Evolutionary conservation across 2,888 invertebrate genomes (phyloP), one percentile per base, ranked within the genome.

Genomic region (Drosophila gaucha): DNA sequence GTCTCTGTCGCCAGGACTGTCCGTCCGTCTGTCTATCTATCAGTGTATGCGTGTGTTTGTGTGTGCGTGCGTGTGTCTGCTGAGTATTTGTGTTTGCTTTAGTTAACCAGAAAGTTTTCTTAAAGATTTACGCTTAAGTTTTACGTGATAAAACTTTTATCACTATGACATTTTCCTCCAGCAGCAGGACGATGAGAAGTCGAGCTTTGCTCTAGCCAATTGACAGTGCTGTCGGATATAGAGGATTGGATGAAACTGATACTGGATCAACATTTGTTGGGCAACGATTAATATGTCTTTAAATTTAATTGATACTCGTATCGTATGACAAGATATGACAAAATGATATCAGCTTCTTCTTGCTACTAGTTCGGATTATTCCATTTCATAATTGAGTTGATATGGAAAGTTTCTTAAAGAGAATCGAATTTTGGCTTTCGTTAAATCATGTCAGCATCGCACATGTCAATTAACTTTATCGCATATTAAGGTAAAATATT

Each of bases 41-140:
- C 57, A 64, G 44, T 65, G 41, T 49, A 63, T 49, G 28, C 30
- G 22, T 35, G 33, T 35, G 30, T n/a, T n/a, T n/a, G n/a, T n/a
- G n/a, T n/a, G 88, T 86, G 78, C 73, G 39, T 39, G 39, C 24
- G 26, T 31, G 59, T 56, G 57, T 26, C 24, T 46, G 35, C 10
- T 38, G 55, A 14, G 66, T 74, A 51, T 74, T 67, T 73, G 74
- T 72, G 39, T 57, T 87, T 86, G 78, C 73, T 79, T 59, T 80
- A 88, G 85, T 83, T 80, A 86, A 82, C 82, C 84, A 78, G 74
- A 85, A 87, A 88, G 88, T 88, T 87, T 86, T 80, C 80, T 82
- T 80, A 80, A 85, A 87, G 88, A 88, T 88, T 87, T 87, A 86
- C 86, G 84, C 84, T 83, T 78, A 86, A 86, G 86, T 84, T 86